Conservation (phyloP, 2,113 vertebrate species). For the Odontophorus gujanensis region DNA sequence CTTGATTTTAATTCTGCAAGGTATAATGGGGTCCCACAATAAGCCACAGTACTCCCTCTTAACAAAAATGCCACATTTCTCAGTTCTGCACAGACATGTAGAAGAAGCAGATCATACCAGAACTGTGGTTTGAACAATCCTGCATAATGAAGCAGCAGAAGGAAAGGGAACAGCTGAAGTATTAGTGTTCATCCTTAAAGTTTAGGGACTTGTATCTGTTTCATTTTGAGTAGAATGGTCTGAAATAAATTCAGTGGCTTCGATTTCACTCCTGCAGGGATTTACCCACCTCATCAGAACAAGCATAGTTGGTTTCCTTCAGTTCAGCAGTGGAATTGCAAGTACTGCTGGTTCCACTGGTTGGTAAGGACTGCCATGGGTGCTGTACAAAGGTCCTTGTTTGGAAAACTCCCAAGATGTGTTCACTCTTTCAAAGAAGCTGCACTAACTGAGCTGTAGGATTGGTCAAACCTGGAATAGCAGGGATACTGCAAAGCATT, state of each 20-base stretch:
- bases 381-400: not conserved
- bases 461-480: not conserved
- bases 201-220: not conserved
- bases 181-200: not conserved
- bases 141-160: not conserved
- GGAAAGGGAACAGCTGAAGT: not conserved
- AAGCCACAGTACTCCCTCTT: not conserved
- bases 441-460: not conserved
- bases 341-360: not conserved
- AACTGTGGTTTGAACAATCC: not conserved
- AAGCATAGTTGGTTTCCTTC: not conserved
- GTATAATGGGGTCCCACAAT: not conserved
- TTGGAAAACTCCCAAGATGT: rapidly evolving
- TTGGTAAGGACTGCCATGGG: rapidly evolving
- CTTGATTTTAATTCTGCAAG: not conserved
- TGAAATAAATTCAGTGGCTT: not conserved
- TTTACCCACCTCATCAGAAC: not conserved
- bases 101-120: not conserved
- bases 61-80: not conserved
- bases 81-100: not conserved
- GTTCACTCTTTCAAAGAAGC: not conserved
- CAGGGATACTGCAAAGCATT: not conserved
- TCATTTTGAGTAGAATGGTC: no score
- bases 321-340: not conserved
- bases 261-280: not conserved